Conservation (phyloP, 2,888 invertebrate genomes). For the Gasteruption jaculator region DNA sequence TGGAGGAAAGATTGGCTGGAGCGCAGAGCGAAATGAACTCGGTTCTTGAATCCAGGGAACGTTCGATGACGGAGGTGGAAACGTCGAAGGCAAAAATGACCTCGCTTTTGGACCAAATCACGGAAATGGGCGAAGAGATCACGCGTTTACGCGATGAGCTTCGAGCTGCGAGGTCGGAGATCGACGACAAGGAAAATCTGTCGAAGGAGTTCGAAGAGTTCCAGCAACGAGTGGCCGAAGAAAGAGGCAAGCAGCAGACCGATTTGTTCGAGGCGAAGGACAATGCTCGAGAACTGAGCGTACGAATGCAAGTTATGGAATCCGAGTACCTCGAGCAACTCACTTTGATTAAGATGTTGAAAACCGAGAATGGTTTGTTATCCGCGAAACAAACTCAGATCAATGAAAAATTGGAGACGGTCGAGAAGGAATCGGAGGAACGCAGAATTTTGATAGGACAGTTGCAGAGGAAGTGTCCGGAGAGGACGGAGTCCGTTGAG, state of each 20-base stretch:
- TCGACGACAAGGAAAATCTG: slow-evolving; percentile 19
- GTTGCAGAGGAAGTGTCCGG: slow-evolving; percentile 27
- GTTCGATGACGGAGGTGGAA: slow-evolving; percentile 22
- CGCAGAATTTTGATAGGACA: slow-evolving; percentile 32
- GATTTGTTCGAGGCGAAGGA: slow-evolving; percentile 43
- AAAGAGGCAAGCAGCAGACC: slow-evolving; percentile 30
- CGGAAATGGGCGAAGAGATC: slow-evolving; percentile 29
- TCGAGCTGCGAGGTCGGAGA: slow-evolving; percentile 15
- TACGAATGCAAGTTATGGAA: slow-evolving; percentile 47
- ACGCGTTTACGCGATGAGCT: slow-evolving; percentile 18
- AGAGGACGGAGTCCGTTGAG: not conserved
- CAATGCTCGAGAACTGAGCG: slow-evolving; percentile 43
- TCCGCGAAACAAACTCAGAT: slow-evolving; percentile 48
- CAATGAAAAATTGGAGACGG: slow-evolving; percentile 43
- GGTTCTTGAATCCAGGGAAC: slow-evolving; percentile 19
- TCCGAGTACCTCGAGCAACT: slow-evolving; percentile 42
- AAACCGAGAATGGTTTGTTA: slow-evolving; percentile 40
- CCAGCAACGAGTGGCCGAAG: slow-evolving; percentile 13
- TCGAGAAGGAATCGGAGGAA: slow-evolving; percentile 41
- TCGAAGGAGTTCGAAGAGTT: slow-evolving; percentile 25
- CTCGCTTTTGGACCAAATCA: slow-evolving; percentile 24
- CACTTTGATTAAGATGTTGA: slow-evolving; percentile 37
- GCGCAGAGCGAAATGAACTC: slow-evolving; percentile 21
- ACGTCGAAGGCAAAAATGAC: slow-evolving; percentile 26
- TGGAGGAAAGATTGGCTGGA: slow-evolving; percentile 30